A percentile compares a stretch with the other conserved stretches of the same genome.
These are phyloP conservation scores for Sebastes oblongus DNA, from an alignment of 2,797 vertebrate genomes.

Conservation along the genomic window DNA sequence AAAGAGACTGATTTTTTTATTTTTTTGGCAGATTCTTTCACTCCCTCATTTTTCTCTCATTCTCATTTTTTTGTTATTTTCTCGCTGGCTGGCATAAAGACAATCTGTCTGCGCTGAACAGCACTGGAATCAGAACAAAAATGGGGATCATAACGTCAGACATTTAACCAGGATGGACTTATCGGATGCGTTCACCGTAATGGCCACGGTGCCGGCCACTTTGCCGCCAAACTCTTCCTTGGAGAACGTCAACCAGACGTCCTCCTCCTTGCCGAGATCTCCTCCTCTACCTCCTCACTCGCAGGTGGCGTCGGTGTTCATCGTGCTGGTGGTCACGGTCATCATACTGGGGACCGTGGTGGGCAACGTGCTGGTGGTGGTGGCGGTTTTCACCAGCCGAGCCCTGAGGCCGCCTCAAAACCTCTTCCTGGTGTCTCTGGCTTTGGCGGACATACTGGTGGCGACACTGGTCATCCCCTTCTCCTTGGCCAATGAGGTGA, in stretches of 20 bases:
- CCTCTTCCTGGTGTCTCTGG: conserved; percentile 89
- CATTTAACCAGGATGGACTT: conserved; percentile 72
- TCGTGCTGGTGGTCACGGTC: conserved; percentile 82
- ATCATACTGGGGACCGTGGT: conserved; percentile 85
- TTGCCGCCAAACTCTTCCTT: conserved; percentile 52
- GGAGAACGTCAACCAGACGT: conserved; percentile 49
- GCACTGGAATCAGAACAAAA: not conserved
- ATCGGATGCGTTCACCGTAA: conserved; percentile 21
- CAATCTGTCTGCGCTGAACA: not conserved
- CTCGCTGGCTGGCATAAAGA: not conserved
- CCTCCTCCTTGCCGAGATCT: conserved; percentile 36
- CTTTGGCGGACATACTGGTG: conserved; percentile 89
- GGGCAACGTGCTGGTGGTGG: conserved; percentile 87
- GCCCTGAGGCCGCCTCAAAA: conserved; percentile 88
- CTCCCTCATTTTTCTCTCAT: not conserved
- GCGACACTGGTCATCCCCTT: conserved; percentile 89
- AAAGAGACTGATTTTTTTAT: not conserved
- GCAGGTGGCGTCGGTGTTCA: conserved; percentile 71
- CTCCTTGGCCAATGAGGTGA: conserved; percentile 87
- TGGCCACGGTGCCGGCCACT: conserved; percentile 43
- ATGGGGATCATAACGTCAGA: conserved; percentile 2
- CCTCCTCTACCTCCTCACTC: conserved; percentile 71
- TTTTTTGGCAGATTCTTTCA: not conserved
- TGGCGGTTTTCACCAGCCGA: conserved; percentile 86
- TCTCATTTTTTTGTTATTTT: not conserved